Percentiles rank a stretch among this genome's conserved stretches.
Conservation (phyloP, 2,113 vertebrate species). For the Hepsetus odoe region DNA sequence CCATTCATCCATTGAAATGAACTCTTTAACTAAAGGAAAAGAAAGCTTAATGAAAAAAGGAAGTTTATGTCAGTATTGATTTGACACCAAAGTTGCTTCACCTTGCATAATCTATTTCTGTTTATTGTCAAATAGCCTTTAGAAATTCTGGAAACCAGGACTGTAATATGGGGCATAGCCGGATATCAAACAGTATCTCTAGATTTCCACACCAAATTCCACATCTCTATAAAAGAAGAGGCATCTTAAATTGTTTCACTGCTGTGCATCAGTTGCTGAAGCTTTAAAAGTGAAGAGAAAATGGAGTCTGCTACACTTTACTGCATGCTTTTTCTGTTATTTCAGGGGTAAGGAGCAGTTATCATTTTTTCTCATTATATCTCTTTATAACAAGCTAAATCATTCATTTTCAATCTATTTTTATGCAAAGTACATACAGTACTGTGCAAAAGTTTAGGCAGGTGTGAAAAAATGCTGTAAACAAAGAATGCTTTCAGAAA, state of each 20-base stretch:
- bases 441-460: no score
- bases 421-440: no score
- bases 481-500: no score
- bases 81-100: not conserved
- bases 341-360: slow-evolving; percentile 16
- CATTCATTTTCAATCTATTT: not conserved
- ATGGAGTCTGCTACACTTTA: not conserved
- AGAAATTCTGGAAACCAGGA: not conserved
- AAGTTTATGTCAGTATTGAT: not conserved
- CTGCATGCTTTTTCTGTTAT: not conserved
- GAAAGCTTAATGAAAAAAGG: not conserved
- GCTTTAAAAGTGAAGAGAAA: not conserved
- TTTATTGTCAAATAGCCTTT: not conserved
- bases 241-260: not conserved
- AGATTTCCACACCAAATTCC: slow-evolving; percentile 2
- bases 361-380: not conserved
- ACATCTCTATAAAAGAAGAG: not conserved
- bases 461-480: no score
- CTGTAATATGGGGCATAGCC: not conserved
- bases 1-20: no score
- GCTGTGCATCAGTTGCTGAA: no score
- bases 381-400: not conserved
- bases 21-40: no score
- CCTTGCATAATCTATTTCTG: not conserved
- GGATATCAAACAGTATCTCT: not conserved